Evolutionary conservation across 2,888 invertebrate species (phyloP).

Genomic region (Cantharis rufa): DNA sequence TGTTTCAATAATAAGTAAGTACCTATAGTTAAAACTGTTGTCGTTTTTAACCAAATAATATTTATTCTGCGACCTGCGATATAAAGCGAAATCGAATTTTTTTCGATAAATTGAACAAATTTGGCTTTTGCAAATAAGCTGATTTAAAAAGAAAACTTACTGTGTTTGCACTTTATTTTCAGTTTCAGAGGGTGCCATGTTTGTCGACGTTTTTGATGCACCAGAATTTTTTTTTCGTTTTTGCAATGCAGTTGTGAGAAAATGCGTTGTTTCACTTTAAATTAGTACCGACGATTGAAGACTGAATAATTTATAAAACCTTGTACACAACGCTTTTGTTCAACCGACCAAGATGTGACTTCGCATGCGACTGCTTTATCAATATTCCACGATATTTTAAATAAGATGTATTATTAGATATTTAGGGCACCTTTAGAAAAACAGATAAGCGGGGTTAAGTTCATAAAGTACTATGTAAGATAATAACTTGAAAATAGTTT

Average conservation of each 20-base stretch:
- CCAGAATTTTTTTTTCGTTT: background rate
- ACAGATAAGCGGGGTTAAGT: background rate
- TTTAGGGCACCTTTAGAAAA: background rate
- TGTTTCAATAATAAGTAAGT: background rate
- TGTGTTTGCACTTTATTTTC: background rate
- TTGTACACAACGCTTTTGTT: background rate
- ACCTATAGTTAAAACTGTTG: background rate
- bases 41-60: background rate
- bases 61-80: background rate
- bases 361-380: background rate
- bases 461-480: background rate
- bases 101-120: too few species aligned
- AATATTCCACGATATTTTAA: background rate
- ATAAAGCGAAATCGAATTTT: too few species aligned
- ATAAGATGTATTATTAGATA: background rate
- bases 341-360: background rate
- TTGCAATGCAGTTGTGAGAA: background rate
- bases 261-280: background rate
- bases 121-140: background rate
- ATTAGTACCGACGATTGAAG: background rate
- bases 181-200: background rate
- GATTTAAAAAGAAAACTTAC: background rate
- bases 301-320: background rate
- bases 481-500: background rate
- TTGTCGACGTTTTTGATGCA: background rate